Base-by-base conservation (phyloP, 2,113 vertebrate species). In the Dasyurus viverrinus region DNA sequence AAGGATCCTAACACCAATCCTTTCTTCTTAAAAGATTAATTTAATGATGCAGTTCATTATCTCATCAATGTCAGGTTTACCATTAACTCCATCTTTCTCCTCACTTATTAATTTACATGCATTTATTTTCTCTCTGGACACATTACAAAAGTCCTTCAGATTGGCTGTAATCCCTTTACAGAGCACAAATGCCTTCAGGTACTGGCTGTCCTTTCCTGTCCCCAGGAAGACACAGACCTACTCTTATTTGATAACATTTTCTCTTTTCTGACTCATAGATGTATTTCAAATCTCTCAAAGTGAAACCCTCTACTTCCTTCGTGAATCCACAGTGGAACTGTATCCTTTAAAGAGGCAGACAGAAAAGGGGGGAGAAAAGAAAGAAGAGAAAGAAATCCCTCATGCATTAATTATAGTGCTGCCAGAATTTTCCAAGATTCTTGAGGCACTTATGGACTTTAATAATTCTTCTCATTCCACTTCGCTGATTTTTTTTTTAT, bases 391-490 rank as follows among this genome's bases (percentile, higher is more conserved):
- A 94, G 36, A 92, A 97, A 60, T 97, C 97, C 95, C 96, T n/a
- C 53, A 92, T 94, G 97, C 94, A 96, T 97, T 98, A 96, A 97
- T 97, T 98, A 97, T 3, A 97, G 55, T 92, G 24, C 55, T 27
- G 84, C 94, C 95, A 93, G 92, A 57, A 90, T 95, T 96, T 97
- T 92, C 95, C 90, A 97, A 92, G 84, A 93, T 96, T 96, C 92
- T 96, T 95, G 50, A 55, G 96, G 60, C 93, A 93, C 92, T 97
- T 94, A 76, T 0, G 95, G 94, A 53, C 46, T 93, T 93, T 97
- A 93, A 91, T 95, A 60, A 93, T 93, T 95, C 48, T 47, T 90
- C 90, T 97, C 50, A 54, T 96, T 98, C 96, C 90, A 94, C 93
- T 91, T 93, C 92, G n/a, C 48, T 95, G 89, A 50, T 90, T 92